A percentile compares a stretch with the other conserved stretches of the same genome.
phyloP scores from a whole-genome alignment of 2,888 invertebrate genomes.

The Diplolepis rosae region DNA sequence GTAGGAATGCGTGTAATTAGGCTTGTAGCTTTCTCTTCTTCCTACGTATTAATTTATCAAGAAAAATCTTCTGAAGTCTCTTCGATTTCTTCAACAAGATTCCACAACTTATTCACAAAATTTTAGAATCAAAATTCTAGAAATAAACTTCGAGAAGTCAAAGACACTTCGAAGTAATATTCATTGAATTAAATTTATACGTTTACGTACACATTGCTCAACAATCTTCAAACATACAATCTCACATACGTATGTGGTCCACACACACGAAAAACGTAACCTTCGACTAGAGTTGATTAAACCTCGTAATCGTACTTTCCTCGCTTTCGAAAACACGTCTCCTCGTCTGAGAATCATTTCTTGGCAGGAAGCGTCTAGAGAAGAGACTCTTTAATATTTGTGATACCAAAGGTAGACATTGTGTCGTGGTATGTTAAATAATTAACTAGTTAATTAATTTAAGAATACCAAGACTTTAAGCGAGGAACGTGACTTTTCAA shows the following conservation, averaged over 20 bases:
- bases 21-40: constrained; percentile 8
- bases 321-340: not conserved
- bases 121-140: not conserved
- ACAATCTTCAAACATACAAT: constrained; percentile 26
- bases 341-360: not conserved
- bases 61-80: not conserved
- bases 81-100: not conserved
- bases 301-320: not conserved
- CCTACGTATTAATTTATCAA: not conserved
- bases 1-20: constrained; percentile 27
- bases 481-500: constrained; percentile 9
- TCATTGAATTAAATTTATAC: not conserved
- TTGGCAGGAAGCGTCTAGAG: not conserved
- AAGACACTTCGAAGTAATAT: not conserved
- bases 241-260: constrained; percentile 3
- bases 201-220: constrained; percentile 21
- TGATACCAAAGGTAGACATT: not conserved
- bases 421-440: not conserved
- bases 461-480: not conserved
- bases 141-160: not conserved
- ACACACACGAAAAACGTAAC: not conserved
- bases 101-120: constrained; percentile 15
- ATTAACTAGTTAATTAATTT: not conserved
- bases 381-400: constrained; percentile 5
- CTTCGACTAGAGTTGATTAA: not conserved